Percentiles rank a stretch among this genome's conserved stretches.
Conservation (phyloP, 2,888 invertebrate species). For the Malacosoma neustria region DNA sequence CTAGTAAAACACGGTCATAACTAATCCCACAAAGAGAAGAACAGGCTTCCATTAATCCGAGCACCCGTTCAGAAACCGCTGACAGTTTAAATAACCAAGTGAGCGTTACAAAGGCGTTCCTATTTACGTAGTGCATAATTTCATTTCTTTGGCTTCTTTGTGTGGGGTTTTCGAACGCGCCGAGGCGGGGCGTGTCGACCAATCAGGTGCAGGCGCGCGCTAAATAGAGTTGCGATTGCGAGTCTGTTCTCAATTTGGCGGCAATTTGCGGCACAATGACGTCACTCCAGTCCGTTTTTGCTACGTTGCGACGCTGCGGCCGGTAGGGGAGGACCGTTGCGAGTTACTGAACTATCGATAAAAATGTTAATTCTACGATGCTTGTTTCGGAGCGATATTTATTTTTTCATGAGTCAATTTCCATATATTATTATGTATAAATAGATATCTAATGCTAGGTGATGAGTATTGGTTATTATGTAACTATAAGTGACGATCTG, state of each 20-base stretch:
- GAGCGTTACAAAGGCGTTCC: slow-evolving; percentile 41
- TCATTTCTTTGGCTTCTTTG: slow-evolving; percentile 48
- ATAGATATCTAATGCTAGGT: too few relatives aligned
- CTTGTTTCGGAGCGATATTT: too few relatives aligned
- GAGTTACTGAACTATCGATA: slow-evolving; percentile 10
- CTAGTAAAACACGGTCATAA: too few relatives aligned
- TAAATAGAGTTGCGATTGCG: slow-evolving; percentile 58
- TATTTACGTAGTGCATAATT: slow-evolving; percentile 68
- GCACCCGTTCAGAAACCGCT: slow-evolving; percentile 14
- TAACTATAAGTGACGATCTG: too few relatives aligned
- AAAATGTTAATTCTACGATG: too few relatives aligned
- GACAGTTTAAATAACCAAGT: slow-evolving; percentile 41
- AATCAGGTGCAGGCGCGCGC: slow-evolving; percentile 62
- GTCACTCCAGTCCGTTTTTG: slow-evolving; percentile 24
- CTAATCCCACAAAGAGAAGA: too few relatives aligned
- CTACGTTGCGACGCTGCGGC: too few relatives aligned
- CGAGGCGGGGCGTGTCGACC: slow-evolving; percentile 50
- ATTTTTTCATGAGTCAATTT: too few relatives aligned
- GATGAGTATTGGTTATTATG: too few relatives aligned
- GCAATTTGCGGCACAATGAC: slow-evolving; percentile 66
- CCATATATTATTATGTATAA: too few relatives aligned
- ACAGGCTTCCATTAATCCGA: slow-evolving; percentile 7
- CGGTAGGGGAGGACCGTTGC: too few relatives aligned
- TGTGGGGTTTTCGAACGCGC: slow-evolving; percentile 27
- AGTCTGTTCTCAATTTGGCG: slow-evolving; percentile 63